phyloP scores from a whole-genome alignment of 2,797 vertebrate species.

The Tachyglossus aculeatus region DNA sequence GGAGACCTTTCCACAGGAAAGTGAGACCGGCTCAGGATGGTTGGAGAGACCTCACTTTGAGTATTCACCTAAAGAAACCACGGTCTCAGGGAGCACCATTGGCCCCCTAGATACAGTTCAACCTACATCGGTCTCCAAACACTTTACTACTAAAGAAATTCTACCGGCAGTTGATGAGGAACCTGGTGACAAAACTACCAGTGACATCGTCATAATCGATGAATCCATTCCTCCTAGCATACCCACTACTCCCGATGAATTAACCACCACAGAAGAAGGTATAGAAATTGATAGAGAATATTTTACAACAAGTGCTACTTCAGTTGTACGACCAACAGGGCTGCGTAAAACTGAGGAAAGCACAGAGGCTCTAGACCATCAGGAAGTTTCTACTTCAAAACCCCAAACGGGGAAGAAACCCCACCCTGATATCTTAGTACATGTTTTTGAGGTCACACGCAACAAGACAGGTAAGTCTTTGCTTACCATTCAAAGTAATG shows the following conservation, averaged over 20 bases:
- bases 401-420: conserved; percentile 48
- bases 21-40: conserved; percentile 70
- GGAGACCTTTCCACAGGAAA: conserved; percentile 40
- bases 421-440: conserved; percentile 68
- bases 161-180: conserved; percentile 55
- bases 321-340: conserved; percentile 57
- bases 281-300: conserved; percentile 77
- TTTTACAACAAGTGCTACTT: conserved; percentile 69
- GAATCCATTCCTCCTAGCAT: conserved; percentile 75
- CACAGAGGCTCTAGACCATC: conserved; percentile 63
- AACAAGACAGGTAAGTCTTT: conserved; percentile 87
- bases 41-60: conserved; percentile 54
- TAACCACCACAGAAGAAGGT: conserved; percentile 56
- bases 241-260: conserved; percentile 60
- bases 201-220: conserved; percentile 70
- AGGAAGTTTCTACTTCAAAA: conserved; percentile 64
- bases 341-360: conserved; percentile 43
- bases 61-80: conserved; percentile 47
- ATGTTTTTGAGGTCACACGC: conserved; percentile 77
- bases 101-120: conserved; percentile 38
- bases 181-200: conserved; percentile 70
- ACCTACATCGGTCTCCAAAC: conserved; percentile 34
- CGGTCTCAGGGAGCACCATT: not conserved
- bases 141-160: conserved; percentile 47
- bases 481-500: conserved; percentile 54